Percentiles rank a stretch among this genome's conserved stretches.
These are phyloP conservation scores for Anabas testudineus DNA, from an alignment of 2,797 vertebrate species.

Conservation along the genomic window DNA sequence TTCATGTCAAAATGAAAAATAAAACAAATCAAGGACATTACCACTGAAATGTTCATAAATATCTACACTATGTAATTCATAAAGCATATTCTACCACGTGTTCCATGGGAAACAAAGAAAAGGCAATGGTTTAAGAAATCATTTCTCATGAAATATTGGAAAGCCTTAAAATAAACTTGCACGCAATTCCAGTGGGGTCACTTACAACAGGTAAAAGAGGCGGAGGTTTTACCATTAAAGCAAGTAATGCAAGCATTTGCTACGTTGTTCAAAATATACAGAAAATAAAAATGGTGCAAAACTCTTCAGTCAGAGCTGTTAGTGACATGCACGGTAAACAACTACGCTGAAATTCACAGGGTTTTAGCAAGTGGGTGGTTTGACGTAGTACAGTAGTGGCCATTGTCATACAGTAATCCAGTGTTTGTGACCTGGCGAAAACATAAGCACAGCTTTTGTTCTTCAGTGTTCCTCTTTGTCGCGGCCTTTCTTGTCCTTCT, in stretches of 20 bases:
- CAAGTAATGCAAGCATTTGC: slow-evolving; percentile 70
- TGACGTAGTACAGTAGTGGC: slow-evolving; percentile 75
- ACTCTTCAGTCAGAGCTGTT: slow-evolving; percentile 75
- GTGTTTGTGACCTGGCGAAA: slow-evolving; percentile 49
- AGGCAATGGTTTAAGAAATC: slow-evolving; percentile 84
- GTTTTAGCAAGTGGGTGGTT: slow-evolving; percentile 54
- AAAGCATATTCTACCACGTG: slow-evolving; percentile 73
- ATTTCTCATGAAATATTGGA: slow-evolving; percentile 70
- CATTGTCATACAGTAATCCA: slow-evolving; percentile 56
- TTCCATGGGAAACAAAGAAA: slow-evolving; percentile 83
- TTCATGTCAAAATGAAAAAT: slow-evolving; percentile 45
- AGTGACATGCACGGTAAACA: slow-evolving; percentile 85
- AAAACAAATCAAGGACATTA: slow-evolving; percentile 44
- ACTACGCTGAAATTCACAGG: slow-evolving; percentile 79
- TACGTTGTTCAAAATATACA: slow-evolving; percentile 89
- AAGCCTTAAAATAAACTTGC: slow-evolving; percentile 65
- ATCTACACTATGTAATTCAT: slow-evolving; percentile 62
- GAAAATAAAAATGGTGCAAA: slow-evolving; percentile 84
- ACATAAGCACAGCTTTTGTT: slow-evolving; percentile 36
- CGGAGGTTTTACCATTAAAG: slow-evolving; percentile 64
- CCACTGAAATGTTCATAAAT: slow-evolving; percentile 58
- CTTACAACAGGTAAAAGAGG: slow-evolving; percentile 68
- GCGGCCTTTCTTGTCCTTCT: slow-evolving; percentile 94
- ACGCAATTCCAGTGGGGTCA: slow-evolving; percentile 67
- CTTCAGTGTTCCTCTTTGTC: slow-evolving; percentile 93